Conservation (phyloP, 1,140 invertebrate species). For the Vollenhovia emeryi region DNA sequence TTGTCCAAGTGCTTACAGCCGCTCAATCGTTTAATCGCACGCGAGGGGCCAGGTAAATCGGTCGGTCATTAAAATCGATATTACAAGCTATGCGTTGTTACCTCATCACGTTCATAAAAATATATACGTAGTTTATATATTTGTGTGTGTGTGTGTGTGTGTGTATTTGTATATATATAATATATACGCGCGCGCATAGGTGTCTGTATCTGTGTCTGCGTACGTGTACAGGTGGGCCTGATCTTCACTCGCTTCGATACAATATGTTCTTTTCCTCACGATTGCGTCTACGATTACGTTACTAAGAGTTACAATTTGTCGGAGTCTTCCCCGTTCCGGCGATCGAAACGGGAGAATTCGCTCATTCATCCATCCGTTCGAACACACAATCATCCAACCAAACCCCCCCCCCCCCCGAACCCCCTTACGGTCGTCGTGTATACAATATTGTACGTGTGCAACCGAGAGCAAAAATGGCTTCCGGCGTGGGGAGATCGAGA, state of each 20-base stretch:
- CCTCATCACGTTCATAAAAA: slow-evolving; percentile 85
- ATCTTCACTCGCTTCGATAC: slow-evolving; percentile 75
- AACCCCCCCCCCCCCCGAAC: slow-evolving; percentile 35
- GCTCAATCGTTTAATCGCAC: slow-evolving; percentile 73
- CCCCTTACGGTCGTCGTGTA: slow-evolving; percentile 64
- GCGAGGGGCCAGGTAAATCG: slow-evolving; percentile 72
- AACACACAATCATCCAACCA: slow-evolving; percentile 51
- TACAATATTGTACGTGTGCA: slow-evolving; percentile 54
- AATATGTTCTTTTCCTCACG: slow-evolving; percentile 54
- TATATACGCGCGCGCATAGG: slow-evolving; percentile 66
- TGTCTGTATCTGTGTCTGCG: slow-evolving; percentile 54
- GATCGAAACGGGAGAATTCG: slow-evolving; percentile 73
- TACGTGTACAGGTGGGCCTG: slow-evolving; percentile 78
- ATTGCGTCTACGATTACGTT: slow-evolving; percentile 58
- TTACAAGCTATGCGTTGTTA: slow-evolving; percentile 83
- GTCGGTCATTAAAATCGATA: slow-evolving; percentile 75
- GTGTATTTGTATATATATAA: slow-evolving; percentile 51
- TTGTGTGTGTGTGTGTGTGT: slow-evolving; percentile 43
- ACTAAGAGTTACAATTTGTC: slow-evolving; percentile 44
- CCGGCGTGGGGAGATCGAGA: neutral
- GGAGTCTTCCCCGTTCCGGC: slow-evolving; percentile 65
- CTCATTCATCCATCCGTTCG: slow-evolving; percentile 59
- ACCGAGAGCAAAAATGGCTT: neutral
- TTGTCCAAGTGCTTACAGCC: slow-evolving; percentile 65
- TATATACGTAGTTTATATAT: slow-evolving; percentile 79